These are phyloP conservation scores for Ridgeia piscesae DNA, from an alignment of 1,140 invertebrate species.

Conservation along the genomic window DNA sequence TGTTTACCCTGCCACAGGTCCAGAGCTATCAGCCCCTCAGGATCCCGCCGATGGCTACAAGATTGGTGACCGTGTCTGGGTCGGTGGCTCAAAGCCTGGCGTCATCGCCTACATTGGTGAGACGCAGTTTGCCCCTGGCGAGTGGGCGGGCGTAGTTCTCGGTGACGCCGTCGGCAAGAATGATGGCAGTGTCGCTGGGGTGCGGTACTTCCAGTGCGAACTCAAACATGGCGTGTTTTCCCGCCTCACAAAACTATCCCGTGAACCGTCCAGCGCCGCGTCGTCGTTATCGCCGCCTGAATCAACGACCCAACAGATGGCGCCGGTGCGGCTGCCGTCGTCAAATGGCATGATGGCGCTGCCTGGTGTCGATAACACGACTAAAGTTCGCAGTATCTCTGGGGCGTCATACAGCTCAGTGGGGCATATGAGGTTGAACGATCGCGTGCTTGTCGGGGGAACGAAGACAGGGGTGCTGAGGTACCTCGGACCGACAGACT, in stretches of 20 bases:
- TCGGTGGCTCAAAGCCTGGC: slow-evolving; percentile 92
- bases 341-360: slow-evolving; percentile 14
- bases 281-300: slow-evolving; percentile 12
- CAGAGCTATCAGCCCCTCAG: background rate
- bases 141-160: slow-evolving; percentile 58
- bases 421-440: slow-evolving; percentile 72
- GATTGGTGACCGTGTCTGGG: slow-evolving; percentile 92
- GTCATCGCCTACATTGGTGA: slow-evolving; percentile 97
- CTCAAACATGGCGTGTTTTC: slow-evolving; percentile 92
- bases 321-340: background rate
- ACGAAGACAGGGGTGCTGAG: slow-evolving; percentile 68
- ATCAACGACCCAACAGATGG: slow-evolving; percentile 16
- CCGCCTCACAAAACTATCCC: slow-evolving; percentile 81
- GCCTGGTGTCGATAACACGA: slow-evolving; percentile 8
- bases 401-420: slow-evolving; percentile 20
- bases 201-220: slow-evolving; percentile 77
- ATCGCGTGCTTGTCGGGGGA: slow-evolving; percentile 86
- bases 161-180: slow-evolving; percentile 59
- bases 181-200: slow-evolving; percentile 59
- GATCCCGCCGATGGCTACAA: slow-evolving; percentile 74
- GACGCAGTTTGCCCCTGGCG: slow-evolving; percentile 64
- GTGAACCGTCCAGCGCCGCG: slow-evolving; percentile 50
- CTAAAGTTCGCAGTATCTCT: slow-evolving; percentile 29
- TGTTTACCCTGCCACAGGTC: background rate
- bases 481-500: slow-evolving; percentile 62